Base-by-base conservation (phyloP, 2,797 vertebrate species). In the Danio tinwini region DNA sequence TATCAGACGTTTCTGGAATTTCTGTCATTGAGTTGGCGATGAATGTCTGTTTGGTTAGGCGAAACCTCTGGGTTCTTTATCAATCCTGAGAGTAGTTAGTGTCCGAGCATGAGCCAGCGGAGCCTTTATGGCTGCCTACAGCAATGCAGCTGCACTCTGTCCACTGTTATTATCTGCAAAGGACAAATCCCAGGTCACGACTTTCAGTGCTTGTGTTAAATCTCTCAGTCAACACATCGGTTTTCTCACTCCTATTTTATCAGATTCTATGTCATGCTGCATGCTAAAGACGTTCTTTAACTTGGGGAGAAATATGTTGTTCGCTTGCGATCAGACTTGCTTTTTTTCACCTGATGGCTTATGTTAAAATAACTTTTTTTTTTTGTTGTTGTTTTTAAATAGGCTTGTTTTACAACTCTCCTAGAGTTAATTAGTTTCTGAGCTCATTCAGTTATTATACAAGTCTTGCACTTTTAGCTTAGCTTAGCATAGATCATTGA, bases 101-200 rank as follows among this genome's bases (percentile, higher is more conserved):
- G 65, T 87, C 56, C 55, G 56, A 17, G 61, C n/a, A 81, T 55
- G 59, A 52, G 82, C 70, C 87, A 82, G 84, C 78, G 81, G 78
- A 19, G 39, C 67, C 80, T 70, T 77, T 59, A 77, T 16, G 73
- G 69, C 68, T 68, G 61, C 74, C 53, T 85, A 78, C 75, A 82
- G 84, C 44, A 11, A 39, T 58, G 49, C 89, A 90, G 86, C 89
- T 89, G 89, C 69, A 63, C 83, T 52, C 83, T 68, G 64, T 55
- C 86, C 84, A 53, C 50, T 62, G 65, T 74, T 74, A 75, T 83
- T 76, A 85, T 83, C 85, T 76, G 77, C 67, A 47, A 67, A 62
- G 77, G 76, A 84, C 81, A 76, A 78, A 83, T 86, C 69, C 81
- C 87, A 84, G 70, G 52, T 50, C 44, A 65, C 47, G 56, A 70